Base-by-base conservation (phyloP, 2,888 invertebrate species). In the Conistra vaccinii region DNA sequence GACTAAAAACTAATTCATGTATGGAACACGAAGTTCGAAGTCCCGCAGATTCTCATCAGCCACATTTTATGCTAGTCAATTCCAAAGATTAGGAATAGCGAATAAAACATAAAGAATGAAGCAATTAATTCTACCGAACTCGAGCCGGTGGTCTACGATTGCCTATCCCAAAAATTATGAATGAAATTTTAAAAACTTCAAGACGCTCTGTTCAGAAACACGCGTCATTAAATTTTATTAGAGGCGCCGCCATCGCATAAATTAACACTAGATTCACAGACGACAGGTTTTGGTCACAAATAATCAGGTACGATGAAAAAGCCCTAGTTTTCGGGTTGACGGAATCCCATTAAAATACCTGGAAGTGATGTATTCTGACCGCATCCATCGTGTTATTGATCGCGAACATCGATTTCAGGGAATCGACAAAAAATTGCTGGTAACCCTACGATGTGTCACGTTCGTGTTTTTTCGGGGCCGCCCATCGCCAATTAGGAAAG, bases 231-330 rank as follows among this genome's bases (percentile, higher is more conserved):
- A 85, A 85, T 89, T 88, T 87, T 81, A 85, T 86, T 76, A 88
- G 80, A 91, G 83, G 87, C 75, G 85, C 92, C 91, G 92, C 89
- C 70, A 45, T 75, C 84, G 90, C 84, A 91, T 93, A 90, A 89
- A 92, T 92, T 92, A 91, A 89, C 91, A 90, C 91, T 88, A 90
- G 90, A 92, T 92, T 93, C 91, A 90, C 91, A 93, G 91, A 92
- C 93, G 91, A 90, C 91, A 91, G 88, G 74, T 78, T 76, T 75
- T 83, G 81, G 76, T 82, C 86, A 81, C 87, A 89, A 89, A 89
- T 82, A 88, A 87, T 84, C 68, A 76, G 53, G 69, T 81, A 57
- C 65, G 20, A 48, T 55, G 69, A 79, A 85, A 84, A 81, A 78
- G 67, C 57, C 60, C 65, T 70, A 73, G 81, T 81, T 89, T 88